Percentiles rank a stretch among this genome's conserved stretches.
Conservation (phyloP, 2,113 vertebrate species). For the Halcyon malimbica region DNA sequence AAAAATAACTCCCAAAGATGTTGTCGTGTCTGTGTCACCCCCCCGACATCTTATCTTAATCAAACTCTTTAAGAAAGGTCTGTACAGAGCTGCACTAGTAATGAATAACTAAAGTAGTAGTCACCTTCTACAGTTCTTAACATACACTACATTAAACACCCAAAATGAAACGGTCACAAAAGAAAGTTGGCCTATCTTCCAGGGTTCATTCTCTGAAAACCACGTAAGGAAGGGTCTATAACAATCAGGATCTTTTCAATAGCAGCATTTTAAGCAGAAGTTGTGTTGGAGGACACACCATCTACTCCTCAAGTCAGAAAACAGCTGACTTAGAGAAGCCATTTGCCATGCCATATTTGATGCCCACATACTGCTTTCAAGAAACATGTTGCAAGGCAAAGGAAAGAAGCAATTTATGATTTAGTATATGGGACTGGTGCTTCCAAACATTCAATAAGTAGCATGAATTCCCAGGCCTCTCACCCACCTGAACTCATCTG, state of each 20-base stretch:
- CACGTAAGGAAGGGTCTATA: not conserved
- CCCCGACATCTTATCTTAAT: not conserved
- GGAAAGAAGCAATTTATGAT: not conserved
- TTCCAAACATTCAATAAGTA: too few species aligned
- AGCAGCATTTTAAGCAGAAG: not conserved
- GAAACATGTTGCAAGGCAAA: not conserved
- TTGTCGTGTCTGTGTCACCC: not conserved
- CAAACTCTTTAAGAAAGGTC: not conserved
- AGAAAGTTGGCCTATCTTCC: not conserved
- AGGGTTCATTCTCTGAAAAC: not conserved
- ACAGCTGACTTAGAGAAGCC: not conserved
- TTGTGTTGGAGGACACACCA: not conserved
- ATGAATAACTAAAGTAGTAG: not conserved
- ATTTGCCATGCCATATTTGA: not conserved
- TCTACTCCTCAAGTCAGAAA: not conserved
- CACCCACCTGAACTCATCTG: too few species aligned
- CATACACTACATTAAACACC: not conserved
- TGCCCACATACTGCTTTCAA: not conserved
- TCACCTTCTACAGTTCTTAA: not conserved
- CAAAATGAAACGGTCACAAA: not conserved
- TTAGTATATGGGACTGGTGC: too few species aligned
- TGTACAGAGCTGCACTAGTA: not conserved
- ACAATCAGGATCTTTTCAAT: not conserved
- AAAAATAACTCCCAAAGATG: not conserved
- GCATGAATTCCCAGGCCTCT: too few species aligned